Conservation (phyloP, 2,113 vertebrate genomes). For the Phrynocephalus versicolor region DNA sequence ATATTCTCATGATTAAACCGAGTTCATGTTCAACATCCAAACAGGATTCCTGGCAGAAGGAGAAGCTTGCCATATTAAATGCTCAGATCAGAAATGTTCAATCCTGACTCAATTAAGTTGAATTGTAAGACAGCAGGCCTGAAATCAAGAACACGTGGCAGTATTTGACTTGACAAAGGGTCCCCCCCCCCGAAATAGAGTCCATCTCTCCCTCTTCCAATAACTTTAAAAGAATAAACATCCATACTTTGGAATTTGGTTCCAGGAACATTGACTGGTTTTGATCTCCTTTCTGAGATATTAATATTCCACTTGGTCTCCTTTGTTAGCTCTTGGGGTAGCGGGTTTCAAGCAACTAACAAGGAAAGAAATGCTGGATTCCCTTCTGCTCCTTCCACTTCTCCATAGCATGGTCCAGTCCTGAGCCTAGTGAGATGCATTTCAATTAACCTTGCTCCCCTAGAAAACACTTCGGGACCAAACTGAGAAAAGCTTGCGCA, state of each 20-base stretch:
- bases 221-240: conserved; percentile 77
- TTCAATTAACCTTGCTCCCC: conserved; percentile 74
- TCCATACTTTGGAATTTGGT: conserved; percentile 67
- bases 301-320: conserved; percentile 71
- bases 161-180: conserved; percentile 77
- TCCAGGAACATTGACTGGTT: conserved; percentile 78
- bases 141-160: conserved; percentile 81
- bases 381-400: conserved; percentile 68
- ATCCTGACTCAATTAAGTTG: conserved; percentile 76
- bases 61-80: conserved; percentile 78
- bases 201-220: conserved; percentile 43
- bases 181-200: conserved; percentile 24
- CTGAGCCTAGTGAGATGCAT: conserved; percentile 68
- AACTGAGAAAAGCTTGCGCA: conserved; percentile 57
- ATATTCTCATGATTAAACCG: conserved; percentile 72
- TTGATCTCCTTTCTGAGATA: conserved; percentile 81
- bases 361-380: conserved; percentile 68
- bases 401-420: conserved; percentile 72
- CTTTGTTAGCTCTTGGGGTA: conserved; percentile 63
- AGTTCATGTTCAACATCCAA: conserved; percentile 77
- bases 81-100: conserved; percentile 79
- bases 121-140: conserved; percentile 75
- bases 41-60: conserved; percentile 66
- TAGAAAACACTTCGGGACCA: conserved; percentile 62
- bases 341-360: conserved; percentile 77